A percentile compares a stretch with the other conserved stretches of the same genome.
Evolutionary conservation across 1,140 invertebrate species (phyloP).

Genomic region (Protaetia brevitarsis): DNA sequence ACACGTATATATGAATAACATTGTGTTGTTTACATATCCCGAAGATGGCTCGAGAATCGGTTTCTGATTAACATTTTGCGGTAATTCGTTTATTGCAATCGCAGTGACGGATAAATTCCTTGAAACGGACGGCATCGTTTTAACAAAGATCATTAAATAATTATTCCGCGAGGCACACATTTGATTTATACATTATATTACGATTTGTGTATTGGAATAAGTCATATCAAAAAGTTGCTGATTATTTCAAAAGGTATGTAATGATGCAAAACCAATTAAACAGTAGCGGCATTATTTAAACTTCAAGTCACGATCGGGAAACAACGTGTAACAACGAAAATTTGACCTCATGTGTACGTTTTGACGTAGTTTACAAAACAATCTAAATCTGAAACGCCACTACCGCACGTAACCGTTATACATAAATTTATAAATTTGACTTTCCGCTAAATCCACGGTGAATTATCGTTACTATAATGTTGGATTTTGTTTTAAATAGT

Average conservation of each 20-base stretch:
- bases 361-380: constrained; percentile 7
- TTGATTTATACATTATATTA: too few species aligned
- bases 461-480: too few species aligned
- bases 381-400: neutral
- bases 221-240: too few species aligned
- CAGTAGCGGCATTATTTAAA: constrained; percentile 7
- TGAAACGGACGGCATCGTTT: too few species aligned
- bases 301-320: neutral
- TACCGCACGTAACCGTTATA: neutral
- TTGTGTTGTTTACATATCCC: constrained; percentile 8
- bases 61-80: neutral
- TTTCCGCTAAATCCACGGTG: neutral
- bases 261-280: too few species aligned
- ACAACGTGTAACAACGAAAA: neutral
- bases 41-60: neutral
- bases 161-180: too few species aligned
- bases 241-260: too few species aligned
- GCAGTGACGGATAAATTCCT: too few species aligned
- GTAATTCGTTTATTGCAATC: neutral
- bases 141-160: too few species aligned
- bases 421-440: neutral
- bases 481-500: too few species aligned
- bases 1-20: neutral
- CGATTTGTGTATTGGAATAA: too few species aligned
- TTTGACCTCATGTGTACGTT: neutral